These are phyloP conservation scores for Pseudochirops corinnae DNA, from an alignment of 2,797 vertebrate species.

Conservation along the genomic window DNA sequence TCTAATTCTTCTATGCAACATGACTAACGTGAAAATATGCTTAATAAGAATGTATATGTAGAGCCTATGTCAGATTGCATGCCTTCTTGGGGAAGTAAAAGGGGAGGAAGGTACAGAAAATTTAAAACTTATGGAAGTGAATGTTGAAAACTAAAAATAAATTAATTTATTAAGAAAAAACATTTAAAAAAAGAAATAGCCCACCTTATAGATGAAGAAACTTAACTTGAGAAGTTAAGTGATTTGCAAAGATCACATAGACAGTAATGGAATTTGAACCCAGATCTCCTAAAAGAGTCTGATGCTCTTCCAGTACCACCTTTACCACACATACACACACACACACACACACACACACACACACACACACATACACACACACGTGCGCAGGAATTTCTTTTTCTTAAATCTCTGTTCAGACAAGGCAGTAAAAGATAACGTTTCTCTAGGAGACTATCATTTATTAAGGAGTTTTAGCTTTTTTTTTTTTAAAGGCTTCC, in stretches of 20 bases:
- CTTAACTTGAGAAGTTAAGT: background rate
- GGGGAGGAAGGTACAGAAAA: no score
- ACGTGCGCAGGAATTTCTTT: background rate
- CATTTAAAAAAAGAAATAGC: no score
- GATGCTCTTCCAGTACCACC: background rate
- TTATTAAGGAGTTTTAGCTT: constrained; percentile 41
- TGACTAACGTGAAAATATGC: no score
- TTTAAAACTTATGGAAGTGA: no score
- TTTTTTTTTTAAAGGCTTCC: constrained; percentile 51
- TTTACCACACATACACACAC: background rate
- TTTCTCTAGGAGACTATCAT: constrained; percentile 46
- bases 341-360: background rate
- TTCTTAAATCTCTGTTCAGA: background rate
- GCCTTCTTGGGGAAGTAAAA: no score
- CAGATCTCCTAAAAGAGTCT: background rate
- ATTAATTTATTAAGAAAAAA: no score
- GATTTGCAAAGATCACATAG: background rate
- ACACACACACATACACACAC: background rate
- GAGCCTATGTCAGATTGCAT: no score
- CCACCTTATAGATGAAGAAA: background rate
- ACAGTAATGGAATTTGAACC: background rate
- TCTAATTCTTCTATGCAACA: no score
- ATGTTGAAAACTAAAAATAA: no score
- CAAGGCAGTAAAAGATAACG: background rate
- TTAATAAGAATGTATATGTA: no score